Base-by-base conservation (phyloP, 2,888 invertebrate genomes). In the Creontiades dilutus region DNA sequence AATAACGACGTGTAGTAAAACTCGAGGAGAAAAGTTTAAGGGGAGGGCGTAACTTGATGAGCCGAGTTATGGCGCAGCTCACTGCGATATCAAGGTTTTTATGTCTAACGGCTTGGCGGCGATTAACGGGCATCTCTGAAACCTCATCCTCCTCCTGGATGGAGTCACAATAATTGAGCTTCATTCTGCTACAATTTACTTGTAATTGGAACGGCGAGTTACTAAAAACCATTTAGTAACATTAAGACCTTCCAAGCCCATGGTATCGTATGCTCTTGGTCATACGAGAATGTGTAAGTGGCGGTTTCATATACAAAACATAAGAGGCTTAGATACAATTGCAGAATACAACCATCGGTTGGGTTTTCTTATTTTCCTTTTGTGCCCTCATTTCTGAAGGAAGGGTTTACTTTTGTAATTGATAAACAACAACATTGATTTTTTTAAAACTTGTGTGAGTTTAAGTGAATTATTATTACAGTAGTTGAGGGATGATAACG, bases 1-100 rank as follows among this genome's bases (percentile, higher is more conserved):
- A 68, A 68, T 68, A 68, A 68, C 68, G 68, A 68, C 68, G 9
- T 19, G 68, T 68, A 23, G 68, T 68, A 68, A 68, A 68, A 68
- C 68, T 68, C 12, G 68, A 68, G 68, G 19, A 68, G 68, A 23
- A 68, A 68, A 68, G 68, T 68, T 68, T 68, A 23, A 68, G 68
- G 12, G 68, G 37, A 23, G 23, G 68, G 68, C 68, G 68, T 23
- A 68, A 68, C 68, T 68, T 68, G 68, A 68, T 68, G 68, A 68
- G 68, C 23, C 68, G 68, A 23, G 68, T 68, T 68, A 68, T 68
- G 23, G 27, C 23, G 13, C 23, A 68, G 23, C n/a, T 68, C 68
- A 68, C 23, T 68, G 11, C 68, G 68, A 23, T 68, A 68, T 68
- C 68, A 68, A 7, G 68, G 68, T 23, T 68, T 68, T 68, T 68